Evolutionary conservation across 2,888 invertebrate genomes (phyloP).

Genomic region (Luperina testacea): DNA sequence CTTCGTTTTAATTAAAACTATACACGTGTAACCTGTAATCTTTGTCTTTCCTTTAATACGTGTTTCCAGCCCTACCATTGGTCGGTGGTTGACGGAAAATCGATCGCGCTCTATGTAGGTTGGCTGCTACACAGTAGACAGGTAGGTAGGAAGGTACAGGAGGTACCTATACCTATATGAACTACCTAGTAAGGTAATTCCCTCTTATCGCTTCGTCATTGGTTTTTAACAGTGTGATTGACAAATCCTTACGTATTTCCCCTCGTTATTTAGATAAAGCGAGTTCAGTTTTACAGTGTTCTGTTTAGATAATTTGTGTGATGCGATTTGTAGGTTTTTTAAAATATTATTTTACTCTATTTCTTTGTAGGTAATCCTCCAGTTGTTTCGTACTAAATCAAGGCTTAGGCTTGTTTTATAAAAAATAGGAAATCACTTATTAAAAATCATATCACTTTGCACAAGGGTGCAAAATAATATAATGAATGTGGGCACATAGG

Average conservation of each 20-base stretch:
- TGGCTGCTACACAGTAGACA: conserved; percentile 45
- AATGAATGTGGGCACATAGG: neutral
- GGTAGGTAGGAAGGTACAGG: conserved; percentile 3
- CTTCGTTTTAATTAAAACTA: conserved; percentile 25
- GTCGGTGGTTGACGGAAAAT: conserved; percentile 66
- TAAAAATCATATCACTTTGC: too few species aligned
- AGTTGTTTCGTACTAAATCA: neutral
- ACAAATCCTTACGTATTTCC: conserved; percentile 32
- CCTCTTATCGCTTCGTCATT: conserved; percentile 48
- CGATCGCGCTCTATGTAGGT: conserved; percentile 65
- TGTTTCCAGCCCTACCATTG: conserved; percentile 57
- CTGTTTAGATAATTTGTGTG: neutral
- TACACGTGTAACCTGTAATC: conserved; percentile 23
- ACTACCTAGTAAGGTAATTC: conserved; percentile 21
- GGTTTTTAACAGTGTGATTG: conserved; percentile 43
- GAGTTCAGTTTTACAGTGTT: neutral
- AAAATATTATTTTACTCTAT: neutral
- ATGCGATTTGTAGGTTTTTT: neutral
- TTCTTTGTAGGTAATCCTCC: neutral
- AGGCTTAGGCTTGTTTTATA: too few species aligned
- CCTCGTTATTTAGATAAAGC: conserved; percentile 15
- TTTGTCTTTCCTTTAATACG: conserved; percentile 21
- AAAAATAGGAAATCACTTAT: too few species aligned
- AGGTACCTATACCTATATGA: conserved; percentile 10
- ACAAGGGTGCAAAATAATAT: too few species aligned